Conservation (phyloP, 1,140 invertebrate genomes). For the Pachyrhynchus sulphureomaculatus region DNA sequence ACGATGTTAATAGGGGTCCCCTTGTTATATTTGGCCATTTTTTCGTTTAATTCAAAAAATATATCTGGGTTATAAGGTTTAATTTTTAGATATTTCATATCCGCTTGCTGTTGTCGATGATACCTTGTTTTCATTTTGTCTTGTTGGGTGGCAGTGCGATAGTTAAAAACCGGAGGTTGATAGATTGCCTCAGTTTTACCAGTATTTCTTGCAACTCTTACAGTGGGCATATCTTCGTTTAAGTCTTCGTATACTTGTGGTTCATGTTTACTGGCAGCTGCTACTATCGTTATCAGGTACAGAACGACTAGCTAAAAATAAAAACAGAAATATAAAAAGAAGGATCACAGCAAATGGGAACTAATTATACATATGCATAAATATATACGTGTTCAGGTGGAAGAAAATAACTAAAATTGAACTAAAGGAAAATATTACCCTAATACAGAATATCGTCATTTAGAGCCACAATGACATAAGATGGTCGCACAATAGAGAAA, state of each 20-base stretch:
- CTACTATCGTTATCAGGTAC: conserved; percentile 5
- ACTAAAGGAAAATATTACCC: no score
- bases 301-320: conserved; percentile 24
- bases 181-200: conserved; percentile 12
- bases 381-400: no score
- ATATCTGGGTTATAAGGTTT: background rate
- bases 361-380: no score
- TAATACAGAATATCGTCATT: no score
- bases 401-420: no score
- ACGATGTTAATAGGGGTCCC: background rate
- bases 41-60: background rate
- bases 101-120: conserved; percentile 36
- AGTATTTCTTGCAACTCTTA: conserved; percentile 24
- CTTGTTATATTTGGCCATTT: background rate
- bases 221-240: conserved; percentile 16
- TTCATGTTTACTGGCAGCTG: conserved; percentile 4
- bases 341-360: no score
- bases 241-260: conserved; percentile 39
- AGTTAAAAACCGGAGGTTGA: conserved; percentile 30
- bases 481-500: no score
- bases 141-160: conserved; percentile 33
- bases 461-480: no score
- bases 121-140: conserved; percentile 37
- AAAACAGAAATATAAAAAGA: conserved; percentile 10
- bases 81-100: conserved; percentile 19